Percentiles rank a stretch among this genome's conserved stretches.
Conservation (phyloP, 2,113 vertebrate species). For the Caloenas nicobarica region DNA sequence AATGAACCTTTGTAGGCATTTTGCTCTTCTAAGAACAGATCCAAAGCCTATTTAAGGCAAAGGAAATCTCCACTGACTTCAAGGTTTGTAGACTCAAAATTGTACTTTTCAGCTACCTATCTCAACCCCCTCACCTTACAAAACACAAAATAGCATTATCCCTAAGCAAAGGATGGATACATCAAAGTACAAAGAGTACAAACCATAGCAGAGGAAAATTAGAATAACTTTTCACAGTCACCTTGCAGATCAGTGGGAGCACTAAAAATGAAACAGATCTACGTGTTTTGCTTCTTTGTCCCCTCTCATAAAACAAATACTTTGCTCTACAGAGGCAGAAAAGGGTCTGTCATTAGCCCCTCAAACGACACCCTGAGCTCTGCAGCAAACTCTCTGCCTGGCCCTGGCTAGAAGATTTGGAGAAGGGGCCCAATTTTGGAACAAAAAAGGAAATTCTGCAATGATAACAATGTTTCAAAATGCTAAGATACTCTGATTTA, state of each 20-base stretch:
- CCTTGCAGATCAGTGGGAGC: neutral
- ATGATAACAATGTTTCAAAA: neutral
- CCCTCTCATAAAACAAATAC: neutral
- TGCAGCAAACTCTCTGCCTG: neutral
- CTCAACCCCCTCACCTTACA: neutral
- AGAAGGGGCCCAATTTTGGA: neutral
- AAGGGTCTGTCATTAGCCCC: neutral
- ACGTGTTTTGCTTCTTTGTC: neutral
- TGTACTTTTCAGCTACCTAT: neutral
- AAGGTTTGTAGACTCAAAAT: neutral
- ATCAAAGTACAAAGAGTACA: neutral
- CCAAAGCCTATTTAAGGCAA: slow-evolving; percentile 39
- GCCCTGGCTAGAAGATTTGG: neutral
- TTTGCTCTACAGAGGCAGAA: rapidly evolving
- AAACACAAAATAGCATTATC: neutral
- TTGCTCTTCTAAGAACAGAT: neutral
- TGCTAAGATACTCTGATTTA: neutral
- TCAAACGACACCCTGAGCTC: neutral
- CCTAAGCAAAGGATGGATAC: neutral
- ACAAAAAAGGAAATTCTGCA: neutral
- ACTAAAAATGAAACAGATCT: neutral
- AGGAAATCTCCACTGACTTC: neutral
- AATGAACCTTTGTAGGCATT: neutral
- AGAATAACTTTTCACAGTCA: neutral
- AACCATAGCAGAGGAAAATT: neutral